Percentiles rank a stretch among this genome's conserved stretches.
Conservation (phyloP, 2,797 vertebrate genomes). For the Ispidina picta region DNA sequence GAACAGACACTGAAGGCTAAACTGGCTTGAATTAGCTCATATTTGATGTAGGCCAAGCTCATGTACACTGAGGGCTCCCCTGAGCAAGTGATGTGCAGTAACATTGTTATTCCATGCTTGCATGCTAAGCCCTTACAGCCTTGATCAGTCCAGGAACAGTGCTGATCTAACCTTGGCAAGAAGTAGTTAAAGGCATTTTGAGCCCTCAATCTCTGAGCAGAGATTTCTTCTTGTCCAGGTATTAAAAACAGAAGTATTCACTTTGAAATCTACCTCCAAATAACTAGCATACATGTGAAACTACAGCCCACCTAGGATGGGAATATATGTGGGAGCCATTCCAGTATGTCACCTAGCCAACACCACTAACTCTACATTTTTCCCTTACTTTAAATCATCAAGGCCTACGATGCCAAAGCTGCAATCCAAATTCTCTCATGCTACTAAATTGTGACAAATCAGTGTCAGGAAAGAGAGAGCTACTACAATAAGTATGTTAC, state of each 20-base stretch:
- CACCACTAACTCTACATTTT: neutral
- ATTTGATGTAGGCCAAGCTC: neutral
- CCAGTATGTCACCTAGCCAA: neutral
- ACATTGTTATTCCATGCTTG: neutral
- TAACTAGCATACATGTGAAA: neutral
- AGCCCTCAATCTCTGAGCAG: neutral
- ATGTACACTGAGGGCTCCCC: neutral
- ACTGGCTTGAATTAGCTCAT: neutral
- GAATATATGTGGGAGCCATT: neutral
- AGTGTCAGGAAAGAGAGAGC: neutral
- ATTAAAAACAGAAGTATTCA: neutral
- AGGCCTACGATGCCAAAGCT: neutral
- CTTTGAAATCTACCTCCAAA: neutral
- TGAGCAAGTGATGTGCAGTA: neutral
- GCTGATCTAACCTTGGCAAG: neutral
- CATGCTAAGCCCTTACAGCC: neutral
- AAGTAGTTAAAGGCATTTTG: neutral
- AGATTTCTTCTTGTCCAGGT: neutral
- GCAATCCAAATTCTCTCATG: neutral
- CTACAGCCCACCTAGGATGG: neutral
- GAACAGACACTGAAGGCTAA: neutral
- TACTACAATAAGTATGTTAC: neutral
- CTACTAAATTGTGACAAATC: neutral
- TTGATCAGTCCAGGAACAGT: neutral
- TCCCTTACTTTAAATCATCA: neutral